Percentiles rank a stretch among this genome's conserved stretches.
Evolutionary conservation across 2,888 invertebrate genomes (phyloP).

Genomic region (Ochropleura plecta): DNA sequence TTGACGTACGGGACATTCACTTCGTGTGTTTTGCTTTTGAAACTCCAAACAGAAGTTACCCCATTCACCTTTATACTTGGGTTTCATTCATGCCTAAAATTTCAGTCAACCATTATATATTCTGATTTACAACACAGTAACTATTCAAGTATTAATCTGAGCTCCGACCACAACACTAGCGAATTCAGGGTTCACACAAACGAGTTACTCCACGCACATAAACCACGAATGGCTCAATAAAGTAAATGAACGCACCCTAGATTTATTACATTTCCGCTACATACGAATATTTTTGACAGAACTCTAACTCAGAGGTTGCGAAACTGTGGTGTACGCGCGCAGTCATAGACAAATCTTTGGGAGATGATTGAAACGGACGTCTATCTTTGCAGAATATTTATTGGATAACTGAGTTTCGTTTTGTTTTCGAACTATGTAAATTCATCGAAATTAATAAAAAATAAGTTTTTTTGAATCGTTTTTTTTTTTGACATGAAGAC

Average conservation of each 20-base stretch:
- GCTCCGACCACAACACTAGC: constrained; percentile 28
- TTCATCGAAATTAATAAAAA: too few relatives aligned
- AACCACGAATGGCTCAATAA: constrained; percentile 50
- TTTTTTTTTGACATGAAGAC: too few relatives aligned
- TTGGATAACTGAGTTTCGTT: too few relatives aligned
- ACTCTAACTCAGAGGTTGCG: constrained; percentile 22
- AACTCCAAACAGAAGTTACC: neutral
- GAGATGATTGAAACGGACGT: too few relatives aligned
- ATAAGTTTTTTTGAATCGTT: too few relatives aligned
- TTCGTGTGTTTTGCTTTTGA: too few relatives aligned
- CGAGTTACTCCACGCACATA: constrained; percentile 41
- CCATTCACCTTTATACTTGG: neutral
- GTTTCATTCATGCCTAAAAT: neutral
- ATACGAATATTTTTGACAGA: constrained; percentile 47
- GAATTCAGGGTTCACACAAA: constrained; percentile 45
- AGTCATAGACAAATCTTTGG: too few relatives aligned
- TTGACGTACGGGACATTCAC: too few relatives aligned
- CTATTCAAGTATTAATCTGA: constrained; percentile 42
- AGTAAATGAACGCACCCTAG: constrained; percentile 47
- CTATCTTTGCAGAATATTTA: too few relatives aligned
- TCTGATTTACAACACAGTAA: constrained; percentile 28
- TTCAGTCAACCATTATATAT: constrained; percentile 9
- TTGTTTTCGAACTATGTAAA: too few relatives aligned
- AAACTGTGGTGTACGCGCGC: constrained; percentile 4
- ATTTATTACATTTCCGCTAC: constrained; percentile 50